These are phyloP conservation scores for Sparidentex hasta DNA, from an alignment of 2,797 vertebrate genomes.

Conservation along the genomic window DNA sequence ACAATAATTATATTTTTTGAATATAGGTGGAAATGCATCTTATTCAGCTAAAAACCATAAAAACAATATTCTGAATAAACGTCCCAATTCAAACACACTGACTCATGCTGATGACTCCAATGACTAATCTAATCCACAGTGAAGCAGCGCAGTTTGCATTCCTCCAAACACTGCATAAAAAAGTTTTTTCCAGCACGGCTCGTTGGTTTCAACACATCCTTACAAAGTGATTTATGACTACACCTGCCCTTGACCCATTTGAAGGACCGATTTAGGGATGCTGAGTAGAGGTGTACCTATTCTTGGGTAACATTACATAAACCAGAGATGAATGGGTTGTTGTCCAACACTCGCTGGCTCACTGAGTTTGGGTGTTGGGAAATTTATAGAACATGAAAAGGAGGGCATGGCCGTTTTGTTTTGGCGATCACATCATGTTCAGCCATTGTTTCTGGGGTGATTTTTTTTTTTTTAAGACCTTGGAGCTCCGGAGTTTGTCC, in stretches of 20 bases:
- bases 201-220: slow-evolving; percentile 43
- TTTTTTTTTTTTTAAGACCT: background rate
- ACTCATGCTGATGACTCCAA: slow-evolving; percentile 8
- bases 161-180: slow-evolving; percentile 48
- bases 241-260: slow-evolving; percentile 71
- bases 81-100: slow-evolving; percentile 11
- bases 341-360: slow-evolving; percentile 63
- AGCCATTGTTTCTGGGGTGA: slow-evolving; percentile 39
- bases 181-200: slow-evolving; percentile 35
- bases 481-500: too few species aligned
- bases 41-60: background rate
- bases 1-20: background rate
- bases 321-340: slow-evolving; percentile 66
- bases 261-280: slow-evolving; percentile 69
- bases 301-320: slow-evolving; percentile 79
- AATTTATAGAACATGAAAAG: slow-evolving; percentile 72
- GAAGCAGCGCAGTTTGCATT: slow-evolving; percentile 29
- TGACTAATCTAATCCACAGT: slow-evolving; percentile 12
- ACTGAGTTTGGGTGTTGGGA: slow-evolving; percentile 46
- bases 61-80: background rate
- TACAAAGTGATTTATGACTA: slow-evolving; percentile 70
- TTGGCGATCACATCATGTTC: slow-evolving; percentile 25
- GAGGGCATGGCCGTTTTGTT: slow-evolving; percentile 31
- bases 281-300: slow-evolving; percentile 72
- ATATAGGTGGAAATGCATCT: background rate